Evolutionary conservation across 2,888 invertebrate species (phyloP), one percentile per base, ranked within the genome.

Genomic region (Dasypogon diadema): DNA sequence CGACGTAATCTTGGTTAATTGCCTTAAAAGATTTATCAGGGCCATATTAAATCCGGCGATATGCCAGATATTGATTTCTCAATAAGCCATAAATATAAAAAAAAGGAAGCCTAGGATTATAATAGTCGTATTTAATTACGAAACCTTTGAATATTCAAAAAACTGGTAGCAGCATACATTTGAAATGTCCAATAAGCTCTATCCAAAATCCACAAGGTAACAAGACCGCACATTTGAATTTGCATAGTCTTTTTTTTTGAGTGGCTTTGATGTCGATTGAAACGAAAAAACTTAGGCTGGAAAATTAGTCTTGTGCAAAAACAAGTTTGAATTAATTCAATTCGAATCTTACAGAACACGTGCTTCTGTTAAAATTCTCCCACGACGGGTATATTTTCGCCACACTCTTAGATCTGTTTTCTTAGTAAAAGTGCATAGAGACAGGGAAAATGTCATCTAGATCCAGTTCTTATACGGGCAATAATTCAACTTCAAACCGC

Each of bases 81-180:
- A 42, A 42, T 12, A 42, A 42, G 42, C 42, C 42, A 42, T n/a
- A 6, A n/a, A 42, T 42, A n/a, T 42, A 6, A 42, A 12, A n/a
- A n/a, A 42, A 42, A 42, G 42, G 42, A 42, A 42, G 42, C 42
- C 8, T 12, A 12, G n/a, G n/a, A 42, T 12, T 42, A 42, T 42
- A 42, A 42, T 42, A n/a, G n/a, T 12, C 42, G 16, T 16, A 51
- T 16, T 51, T 18, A 51, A 5, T 51, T 51, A 18, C 51, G 16
- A 51, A 51, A 51, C n/a, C 6, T 51, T 21, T 51, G 1, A 51
- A 51, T 51, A 51, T 21, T 21, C 14, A 21, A 51, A 1, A 51
- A 51, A 51, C 51, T 16, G 16, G 51, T 21, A 51, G 51, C 51
- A 6, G 21, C 51, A 21, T 51, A 18, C 51, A 51, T 51, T 51